Evolutionary conservation across 1,140 invertebrate species (phyloP).

Genomic region (Brevipalpus yothersi): DNA sequence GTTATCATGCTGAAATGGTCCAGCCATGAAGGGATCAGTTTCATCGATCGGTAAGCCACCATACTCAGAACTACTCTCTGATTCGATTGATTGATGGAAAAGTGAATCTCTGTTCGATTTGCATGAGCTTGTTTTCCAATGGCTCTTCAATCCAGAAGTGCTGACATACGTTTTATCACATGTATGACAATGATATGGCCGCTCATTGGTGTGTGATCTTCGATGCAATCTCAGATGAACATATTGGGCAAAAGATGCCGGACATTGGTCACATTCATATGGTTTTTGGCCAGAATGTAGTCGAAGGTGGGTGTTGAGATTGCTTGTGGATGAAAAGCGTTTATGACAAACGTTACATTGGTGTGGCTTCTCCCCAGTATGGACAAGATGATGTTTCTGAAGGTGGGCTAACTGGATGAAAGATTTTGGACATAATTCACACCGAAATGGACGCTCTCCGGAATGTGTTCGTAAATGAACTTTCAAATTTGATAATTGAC

Average conservation of each 20-base stretch:
- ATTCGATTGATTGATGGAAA: no score
- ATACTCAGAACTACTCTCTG: no score
- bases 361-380: constrained; percentile 93
- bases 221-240: constrained; percentile 92
- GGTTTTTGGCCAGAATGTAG: constrained; percentile 62
- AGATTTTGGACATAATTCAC: constrained; percentile 61
- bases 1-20: no score
- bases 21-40: no score
- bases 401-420: constrained; percentile 91
- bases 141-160: constrained; percentile 73
- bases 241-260: constrained; percentile 93
- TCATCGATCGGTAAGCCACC: no score
- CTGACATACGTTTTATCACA: constrained; percentile 96
- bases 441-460: constrained; percentile 91
- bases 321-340: constrained; percentile 89
- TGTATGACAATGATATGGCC: constrained; percentile 84
- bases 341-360: constrained; percentile 94
- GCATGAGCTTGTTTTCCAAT: constrained; percentile 86
- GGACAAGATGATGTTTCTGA: constrained; percentile 91
- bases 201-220: constrained; percentile 84
- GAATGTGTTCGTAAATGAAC: constrained; percentile 92
- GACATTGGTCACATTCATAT: constrained; percentile 84
- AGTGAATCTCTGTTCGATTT: constrained; percentile 28
- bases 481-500: constrained; percentile 93
- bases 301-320: constrained; percentile 90